Percentiles rank a stretch among this genome's conserved stretches.
These are phyloP conservation scores for Cheirogaleus major DNA, from an alignment of 2,797 vertebrate species.

Conservation along the genomic window DNA sequence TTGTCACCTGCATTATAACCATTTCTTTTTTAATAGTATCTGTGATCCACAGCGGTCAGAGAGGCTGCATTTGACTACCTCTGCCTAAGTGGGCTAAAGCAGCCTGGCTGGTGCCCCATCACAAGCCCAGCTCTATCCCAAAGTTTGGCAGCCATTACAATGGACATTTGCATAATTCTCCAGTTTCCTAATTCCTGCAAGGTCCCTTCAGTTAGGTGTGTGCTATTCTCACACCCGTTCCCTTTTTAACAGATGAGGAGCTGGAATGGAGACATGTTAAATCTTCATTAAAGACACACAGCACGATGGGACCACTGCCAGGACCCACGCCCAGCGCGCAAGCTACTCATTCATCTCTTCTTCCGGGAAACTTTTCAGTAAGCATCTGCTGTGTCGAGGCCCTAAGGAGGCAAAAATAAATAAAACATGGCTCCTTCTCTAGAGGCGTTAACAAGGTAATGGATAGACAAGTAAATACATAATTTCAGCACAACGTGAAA, in stretches of 20 bases:
- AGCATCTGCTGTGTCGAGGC: background rate
- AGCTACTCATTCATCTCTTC: background rate
- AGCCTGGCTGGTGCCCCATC: background rate
- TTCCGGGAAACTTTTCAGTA: background rate
- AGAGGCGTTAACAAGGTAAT: background rate
- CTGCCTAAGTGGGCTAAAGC: background rate
- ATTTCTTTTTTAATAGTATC: conserved; percentile 60
- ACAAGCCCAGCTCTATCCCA: conserved; percentile 31
- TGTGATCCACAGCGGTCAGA: conserved; percentile 63
- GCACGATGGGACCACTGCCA: background rate
- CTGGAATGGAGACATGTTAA: background rate
- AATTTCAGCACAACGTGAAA: background rate
- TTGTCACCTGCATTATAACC: conserved; percentile 35
- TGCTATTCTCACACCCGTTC: background rate
- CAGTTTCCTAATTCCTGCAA: conserved; percentile 37
- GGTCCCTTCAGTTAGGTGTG: conserved; percentile 14
- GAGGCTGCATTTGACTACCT: conserved; percentile 46
- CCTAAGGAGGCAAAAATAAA: background rate
- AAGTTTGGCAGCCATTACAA: conserved; percentile 30
- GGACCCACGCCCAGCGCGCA: background rate
- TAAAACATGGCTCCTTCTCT: background rate
- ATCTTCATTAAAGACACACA: conserved; percentile 11
- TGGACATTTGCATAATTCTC: conserved; percentile 34
- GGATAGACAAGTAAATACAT: background rate
- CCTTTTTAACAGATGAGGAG: conserved; percentile 40